phyloP scores from a whole-genome alignment of 2,113 vertebrate species.

The Hemibates koningsi region DNA sequence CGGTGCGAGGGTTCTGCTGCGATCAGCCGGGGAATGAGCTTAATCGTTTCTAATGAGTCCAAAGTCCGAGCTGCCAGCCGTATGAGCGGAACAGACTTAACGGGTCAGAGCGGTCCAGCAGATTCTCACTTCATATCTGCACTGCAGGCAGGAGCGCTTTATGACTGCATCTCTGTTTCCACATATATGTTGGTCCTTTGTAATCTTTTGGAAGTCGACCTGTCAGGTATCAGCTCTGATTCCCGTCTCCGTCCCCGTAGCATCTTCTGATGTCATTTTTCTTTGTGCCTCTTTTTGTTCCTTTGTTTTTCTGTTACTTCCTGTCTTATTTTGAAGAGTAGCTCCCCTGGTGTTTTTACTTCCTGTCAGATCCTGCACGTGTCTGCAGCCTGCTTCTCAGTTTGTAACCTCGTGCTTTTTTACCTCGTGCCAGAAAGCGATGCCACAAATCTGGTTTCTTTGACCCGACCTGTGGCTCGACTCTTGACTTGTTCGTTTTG shows the following conservation, averaged over 20 bases:
- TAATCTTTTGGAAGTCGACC: neutral
- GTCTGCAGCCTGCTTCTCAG: neutral
- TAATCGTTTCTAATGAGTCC: conserved; percentile 43
- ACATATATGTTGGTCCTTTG: neutral
- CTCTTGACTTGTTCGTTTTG: neutral
- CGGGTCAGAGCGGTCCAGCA: neutral
- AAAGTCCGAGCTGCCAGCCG: neutral
- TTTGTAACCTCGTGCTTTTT: neutral
- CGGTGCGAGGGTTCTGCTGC: neutral
- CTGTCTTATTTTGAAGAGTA: neutral
- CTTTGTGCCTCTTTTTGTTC: neutral
- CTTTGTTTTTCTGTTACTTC: neutral
- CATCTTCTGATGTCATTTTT: neutral
- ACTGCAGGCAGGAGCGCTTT: neutral
- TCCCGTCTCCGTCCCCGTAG: accelerated
- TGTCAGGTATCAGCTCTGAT: neutral
- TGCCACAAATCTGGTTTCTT: neutral
- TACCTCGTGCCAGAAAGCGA: too few species aligned
- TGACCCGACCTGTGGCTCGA: neutral
- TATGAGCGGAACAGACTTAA: neutral
- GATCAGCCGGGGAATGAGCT: conserved; percentile 31
- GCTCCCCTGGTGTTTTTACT: neutral
- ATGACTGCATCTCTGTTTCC: neutral
- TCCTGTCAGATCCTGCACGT: neutral
- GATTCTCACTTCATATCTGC: neutral